Conservation (phyloP, 2,113 vertebrate species). For the Saccopteryx leptura region DNA sequence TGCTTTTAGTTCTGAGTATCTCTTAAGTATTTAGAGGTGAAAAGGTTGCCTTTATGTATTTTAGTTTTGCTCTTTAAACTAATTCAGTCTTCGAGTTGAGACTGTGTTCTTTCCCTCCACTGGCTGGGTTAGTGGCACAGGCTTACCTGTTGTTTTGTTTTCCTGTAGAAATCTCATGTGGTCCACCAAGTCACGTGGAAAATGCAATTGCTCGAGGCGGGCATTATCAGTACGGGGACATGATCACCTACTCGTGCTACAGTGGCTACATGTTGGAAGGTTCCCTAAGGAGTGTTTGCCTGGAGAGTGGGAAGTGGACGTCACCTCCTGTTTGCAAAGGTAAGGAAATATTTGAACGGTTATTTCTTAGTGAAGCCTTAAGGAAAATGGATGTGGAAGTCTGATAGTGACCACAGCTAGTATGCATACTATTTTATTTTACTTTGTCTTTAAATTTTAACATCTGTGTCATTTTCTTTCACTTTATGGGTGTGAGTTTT, state of each 20-base stretch:
- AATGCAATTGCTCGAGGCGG: slow-evolving; percentile 95
- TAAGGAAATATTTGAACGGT: slow-evolving; percentile 79
- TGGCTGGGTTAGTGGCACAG: neutral
- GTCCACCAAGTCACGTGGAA: slow-evolving; percentile 92
- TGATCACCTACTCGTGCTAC: slow-evolving; percentile 96
- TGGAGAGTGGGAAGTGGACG: slow-evolving; percentile 98
- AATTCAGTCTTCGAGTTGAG: neutral
- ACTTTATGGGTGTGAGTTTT: neutral
- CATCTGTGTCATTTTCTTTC: neutral
- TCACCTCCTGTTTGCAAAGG: slow-evolving; percentile 95
- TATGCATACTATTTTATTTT: neutral
- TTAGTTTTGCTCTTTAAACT: slow-evolving; percentile 23
- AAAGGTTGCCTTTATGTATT: neutral
- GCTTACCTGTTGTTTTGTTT: slow-evolving; percentile 72
- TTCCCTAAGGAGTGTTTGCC: slow-evolving; percentile 93
- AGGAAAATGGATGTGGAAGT: neutral
- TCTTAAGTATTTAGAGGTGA: neutral
- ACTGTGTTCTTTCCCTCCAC: neutral
- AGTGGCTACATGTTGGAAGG: slow-evolving; percentile 96
- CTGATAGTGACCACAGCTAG: neutral
- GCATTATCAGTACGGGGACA: slow-evolving; percentile 96
- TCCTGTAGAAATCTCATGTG: slow-evolving; percentile 95
- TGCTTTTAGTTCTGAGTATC: neutral
- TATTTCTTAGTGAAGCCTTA: neutral
- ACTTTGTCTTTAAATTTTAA: slow-evolving; percentile 19